phyloP scores from a whole-genome alignment of 2,888 invertebrate species.

The Cataglyphis cursor region DNA sequence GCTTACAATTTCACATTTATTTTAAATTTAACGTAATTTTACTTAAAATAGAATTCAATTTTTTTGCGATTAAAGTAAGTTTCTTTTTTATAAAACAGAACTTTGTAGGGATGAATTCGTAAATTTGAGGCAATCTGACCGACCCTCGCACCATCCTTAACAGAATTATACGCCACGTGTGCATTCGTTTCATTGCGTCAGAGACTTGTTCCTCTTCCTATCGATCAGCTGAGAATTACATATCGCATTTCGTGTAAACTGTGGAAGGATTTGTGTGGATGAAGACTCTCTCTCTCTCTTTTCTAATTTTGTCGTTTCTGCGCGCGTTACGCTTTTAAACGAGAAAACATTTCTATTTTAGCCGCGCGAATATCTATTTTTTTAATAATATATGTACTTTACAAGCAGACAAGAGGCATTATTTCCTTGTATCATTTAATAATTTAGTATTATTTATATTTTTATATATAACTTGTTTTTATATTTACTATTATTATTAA shows the following conservation, averaged over 20 bases:
- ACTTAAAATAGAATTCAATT: not conserved
- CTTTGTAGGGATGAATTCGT: not conserved
- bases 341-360: slow-evolving; percentile 29
- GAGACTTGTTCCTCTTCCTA: slow-evolving; percentile 39
- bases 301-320: slow-evolving; percentile 59
- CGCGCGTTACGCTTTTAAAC: slow-evolving; percentile 17
- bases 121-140: not conserved
- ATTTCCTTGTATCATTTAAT: not conserved
- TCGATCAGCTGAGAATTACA: slow-evolving; percentile 32
- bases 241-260: slow-evolving; percentile 32
- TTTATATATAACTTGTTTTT: not conserved
- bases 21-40: not conserved
- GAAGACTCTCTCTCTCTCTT: not conserved
- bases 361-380: slow-evolving; percentile 1
- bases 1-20: not conserved
- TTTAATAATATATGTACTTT: slow-evolving; percentile 2
- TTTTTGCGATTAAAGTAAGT: not conserved
- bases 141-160: slow-evolving; percentile 56
- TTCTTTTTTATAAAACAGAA: not conserved
- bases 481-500: not conserved
- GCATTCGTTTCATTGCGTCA: slow-evolving; percentile 22
- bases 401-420: not conserved
- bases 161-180: slow-evolving; percentile 65
- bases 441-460: not conserved
- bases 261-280: slow-evolving; percentile 48